These are phyloP conservation scores for Diabrotica balteata DNA, from an alignment of 2,888 invertebrate species.

Conservation along the genomic window DNA sequence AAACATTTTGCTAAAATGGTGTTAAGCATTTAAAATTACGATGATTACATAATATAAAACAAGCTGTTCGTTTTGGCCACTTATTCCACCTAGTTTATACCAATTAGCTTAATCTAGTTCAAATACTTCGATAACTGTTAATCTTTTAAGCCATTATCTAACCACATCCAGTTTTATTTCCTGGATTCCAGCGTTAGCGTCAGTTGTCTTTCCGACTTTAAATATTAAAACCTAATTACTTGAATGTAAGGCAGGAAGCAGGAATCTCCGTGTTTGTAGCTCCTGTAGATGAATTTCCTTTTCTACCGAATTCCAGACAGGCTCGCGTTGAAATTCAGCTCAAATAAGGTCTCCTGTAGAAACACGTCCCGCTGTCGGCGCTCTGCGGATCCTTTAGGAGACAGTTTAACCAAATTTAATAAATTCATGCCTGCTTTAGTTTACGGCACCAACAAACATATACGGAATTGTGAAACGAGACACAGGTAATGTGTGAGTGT, in stretches of 20 bases:
- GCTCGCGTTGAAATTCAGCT: conserved; percentile 18
- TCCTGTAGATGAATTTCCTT: conserved; percentile 12
- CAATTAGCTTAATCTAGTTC: too few relatives aligned
- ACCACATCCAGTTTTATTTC: too few relatives aligned
- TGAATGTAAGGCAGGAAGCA: conserved; percentile 12
- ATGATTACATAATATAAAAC: too few relatives aligned
- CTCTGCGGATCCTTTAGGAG: conserved; percentile 8
- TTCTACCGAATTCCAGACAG: conserved; percentile 13
- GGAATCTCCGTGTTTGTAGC: conserved; percentile 19
- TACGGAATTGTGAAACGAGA: background rate
- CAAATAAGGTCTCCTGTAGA: conserved; percentile 14
- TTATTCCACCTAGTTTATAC: too few relatives aligned
- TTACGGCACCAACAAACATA: background rate
- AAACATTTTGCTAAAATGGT: too few relatives aligned
- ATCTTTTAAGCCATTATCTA: too few relatives aligned
- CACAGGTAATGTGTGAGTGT: too few relatives aligned
- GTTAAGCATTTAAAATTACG: too few relatives aligned
- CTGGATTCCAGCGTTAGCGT: background rate
- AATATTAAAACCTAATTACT: conserved; percentile 23
- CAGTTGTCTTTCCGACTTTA: conserved; percentile 3
- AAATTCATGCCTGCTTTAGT: conserved; percentile 9
- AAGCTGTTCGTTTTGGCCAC: too few relatives aligned
- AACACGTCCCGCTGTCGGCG: conserved; percentile 9
- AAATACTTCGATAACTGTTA: too few relatives aligned
- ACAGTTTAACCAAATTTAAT: conserved; percentile 8